Base-by-base conservation (phyloP, 2,113 vertebrate species). In the Regulus satrapa region DNA sequence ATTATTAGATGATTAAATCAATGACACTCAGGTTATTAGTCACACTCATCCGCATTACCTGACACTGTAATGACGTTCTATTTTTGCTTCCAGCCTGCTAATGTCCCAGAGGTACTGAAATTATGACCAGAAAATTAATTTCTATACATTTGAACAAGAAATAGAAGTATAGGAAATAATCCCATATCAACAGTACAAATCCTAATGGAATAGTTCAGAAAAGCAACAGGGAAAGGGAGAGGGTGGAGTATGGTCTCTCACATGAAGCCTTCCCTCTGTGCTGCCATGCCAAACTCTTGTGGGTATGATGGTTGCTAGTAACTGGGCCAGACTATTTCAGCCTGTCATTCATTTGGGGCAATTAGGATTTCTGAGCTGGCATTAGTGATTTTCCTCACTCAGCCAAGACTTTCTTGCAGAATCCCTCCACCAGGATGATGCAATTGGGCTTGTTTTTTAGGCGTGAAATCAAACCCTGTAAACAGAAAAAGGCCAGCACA, bases 121-220 rank as follows among this genome's bases (percentile, higher is more conserved):
- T 97, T 97, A 97, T 97, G 94, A 94, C 87, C 97, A 97, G 96
- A 97, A 98, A 98, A 98, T 97, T 97, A 97, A 97, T 97, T 98
- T 97, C 58, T 98, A 95, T 96, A 92, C 91, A 75, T 98, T 97
- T 96, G 92, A 85, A 95, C 63, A 92, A 97, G 90, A 95, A 97
- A 84, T 87, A 92, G 76, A 94, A 95, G 71, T 91, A 69, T 56
- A 61, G 80, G 66, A 82, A 97, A 89, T 96, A 89, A 97, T 96
- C 95, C 85, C 66, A 48, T 24, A 26, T 64, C 0, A 51, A 74
- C 24, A 25, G 77, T 32, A 18, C 95, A 92, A 94, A 97, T 97
- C 95, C 95, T 94, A 49, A 71, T 23, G 77, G 94, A 94, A 73
- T 88, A 97, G 82, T 94, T 94, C 58, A 79, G 95, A 61, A 96